These are phyloP conservation scores for Drosophila histrio DNA, from an alignment of 2,888 invertebrate species.

Conservation along the genomic window DNA sequence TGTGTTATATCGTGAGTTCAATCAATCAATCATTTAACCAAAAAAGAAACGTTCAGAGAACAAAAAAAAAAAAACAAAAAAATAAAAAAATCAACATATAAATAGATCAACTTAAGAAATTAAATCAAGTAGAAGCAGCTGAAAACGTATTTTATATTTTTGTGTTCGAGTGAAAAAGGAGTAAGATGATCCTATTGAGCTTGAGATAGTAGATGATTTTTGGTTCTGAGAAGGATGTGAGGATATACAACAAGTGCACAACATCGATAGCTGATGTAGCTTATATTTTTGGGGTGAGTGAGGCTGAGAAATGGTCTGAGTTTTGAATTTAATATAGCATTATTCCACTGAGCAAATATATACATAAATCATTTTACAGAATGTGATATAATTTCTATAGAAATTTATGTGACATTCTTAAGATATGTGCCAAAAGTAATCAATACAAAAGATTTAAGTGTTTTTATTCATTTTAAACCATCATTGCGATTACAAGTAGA, in stretches of 20 bases:
- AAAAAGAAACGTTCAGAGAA: constrained; percentile 62
- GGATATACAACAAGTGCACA: constrained; percentile 48
- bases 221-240: constrained; percentile 31
- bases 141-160: constrained; percentile 7
- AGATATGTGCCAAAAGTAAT: no score
- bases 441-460: no score
- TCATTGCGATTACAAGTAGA: no score
- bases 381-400: no score
- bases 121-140: not conserved
- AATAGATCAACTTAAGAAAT: constrained; percentile 51
- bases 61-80: constrained; percentile 16
- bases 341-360: no score
- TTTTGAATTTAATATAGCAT: no score
- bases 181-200: constrained; percentile 28
- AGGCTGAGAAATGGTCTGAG: not conserved
- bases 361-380: no score
- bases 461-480: no score
- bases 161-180: constrained; percentile 27
- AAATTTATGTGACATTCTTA: no score
- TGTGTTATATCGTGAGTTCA: constrained; percentile 20
- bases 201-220: constrained; percentile 22
- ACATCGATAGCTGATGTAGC: constrained; percentile 68
- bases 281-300: constrained; percentile 17
- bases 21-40: constrained; percentile 58
- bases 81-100: constrained; percentile 14